Evolutionary conservation across 2,888 invertebrate species (phyloP).

Genomic region (Pyrgus malvae): DNA sequence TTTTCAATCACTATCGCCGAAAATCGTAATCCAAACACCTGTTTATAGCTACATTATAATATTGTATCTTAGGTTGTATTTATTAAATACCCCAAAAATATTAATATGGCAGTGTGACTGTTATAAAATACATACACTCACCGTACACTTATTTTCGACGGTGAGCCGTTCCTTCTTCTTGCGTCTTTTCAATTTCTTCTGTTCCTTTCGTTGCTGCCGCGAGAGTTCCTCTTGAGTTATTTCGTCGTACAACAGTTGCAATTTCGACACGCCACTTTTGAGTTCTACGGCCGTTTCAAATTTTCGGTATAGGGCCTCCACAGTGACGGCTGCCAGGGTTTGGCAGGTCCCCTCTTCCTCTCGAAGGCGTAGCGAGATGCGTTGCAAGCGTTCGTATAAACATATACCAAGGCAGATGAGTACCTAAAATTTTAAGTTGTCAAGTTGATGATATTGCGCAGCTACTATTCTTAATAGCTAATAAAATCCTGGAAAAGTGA

Average conservation of each 20-base stretch:
- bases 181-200: slow-evolving; percentile 88
- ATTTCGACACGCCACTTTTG: slow-evolving; percentile 93
- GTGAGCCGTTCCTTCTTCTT: slow-evolving; percentile 85
- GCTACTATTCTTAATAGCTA: no score
- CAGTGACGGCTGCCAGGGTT: slow-evolving; percentile 93
- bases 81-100: no score
- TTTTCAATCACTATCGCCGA: no score
- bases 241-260: slow-evolving; percentile 94
- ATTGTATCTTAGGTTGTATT: no score
- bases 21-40: no score
- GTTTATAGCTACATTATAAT: no score
- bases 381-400: slow-evolving; percentile 93
- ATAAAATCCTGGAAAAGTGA: no score
- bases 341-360: slow-evolving; percentile 98
- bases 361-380: slow-evolving; percentile 91
- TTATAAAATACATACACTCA: no score
- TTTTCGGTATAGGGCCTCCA: slow-evolving; percentile 93
- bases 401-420: slow-evolving; percentile 96
- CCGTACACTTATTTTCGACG: slow-evolving; percentile 68
- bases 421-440: slow-evolving; percentile 70
- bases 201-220: slow-evolving; percentile 91
- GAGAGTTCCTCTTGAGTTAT: slow-evolving; percentile 92
- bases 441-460: no score
- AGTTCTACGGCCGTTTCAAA: slow-evolving; percentile 95
- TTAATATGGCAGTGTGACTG: no score